Conservation (phyloP, 2,888 invertebrate genomes). For the Scaptomyza parva region DNA sequence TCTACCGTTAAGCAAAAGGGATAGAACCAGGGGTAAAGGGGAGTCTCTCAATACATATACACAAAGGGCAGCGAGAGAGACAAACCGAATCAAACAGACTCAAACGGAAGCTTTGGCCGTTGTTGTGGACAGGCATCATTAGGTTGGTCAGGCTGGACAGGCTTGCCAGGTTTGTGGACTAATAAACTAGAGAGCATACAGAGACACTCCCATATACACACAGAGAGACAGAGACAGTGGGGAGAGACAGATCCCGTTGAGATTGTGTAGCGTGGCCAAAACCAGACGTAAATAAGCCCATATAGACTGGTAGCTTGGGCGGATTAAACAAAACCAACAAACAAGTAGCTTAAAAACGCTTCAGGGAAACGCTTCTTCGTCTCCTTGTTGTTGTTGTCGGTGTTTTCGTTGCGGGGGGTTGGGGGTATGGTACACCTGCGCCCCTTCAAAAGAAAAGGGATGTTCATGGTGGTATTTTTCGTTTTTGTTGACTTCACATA, state of each 20-base stretch:
- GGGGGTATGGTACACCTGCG: conserved; percentile 10
- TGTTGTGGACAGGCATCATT: conserved; percentile 73
- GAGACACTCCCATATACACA: conserved; percentile 29
- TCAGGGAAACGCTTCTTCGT: conserved; percentile 27
- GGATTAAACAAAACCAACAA: conserved; percentile 77
- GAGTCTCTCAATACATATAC: neutral
- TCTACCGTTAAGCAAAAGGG: conserved; percentile 69
- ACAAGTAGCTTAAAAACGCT: conserved; percentile 76
- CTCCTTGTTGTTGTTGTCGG: conserved; percentile 33
- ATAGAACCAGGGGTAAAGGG: neutral
- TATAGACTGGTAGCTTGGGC: conserved; percentile 37
- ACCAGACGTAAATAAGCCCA: conserved; percentile 62
- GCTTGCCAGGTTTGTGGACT: conserved; percentile 58
- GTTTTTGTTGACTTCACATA: conserved; percentile 69
- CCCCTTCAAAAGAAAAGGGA: neutral
- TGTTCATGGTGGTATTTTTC: neutral
- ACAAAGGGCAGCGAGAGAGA: conserved; percentile 23
- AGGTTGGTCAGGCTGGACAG: too few relatives aligned
- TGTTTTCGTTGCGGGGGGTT: conserved; percentile 16
- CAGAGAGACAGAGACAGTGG: conserved; percentile 5
- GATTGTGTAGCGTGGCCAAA: conserved; percentile 12
- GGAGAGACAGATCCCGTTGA: conserved; percentile 9
- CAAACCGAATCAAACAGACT: conserved; percentile 45
- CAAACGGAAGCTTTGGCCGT: conserved; percentile 41
- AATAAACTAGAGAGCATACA: conserved; percentile 67